Conservation (phyloP, 2,888 invertebrate genomes). For the Cerastoderma edule region DNA sequence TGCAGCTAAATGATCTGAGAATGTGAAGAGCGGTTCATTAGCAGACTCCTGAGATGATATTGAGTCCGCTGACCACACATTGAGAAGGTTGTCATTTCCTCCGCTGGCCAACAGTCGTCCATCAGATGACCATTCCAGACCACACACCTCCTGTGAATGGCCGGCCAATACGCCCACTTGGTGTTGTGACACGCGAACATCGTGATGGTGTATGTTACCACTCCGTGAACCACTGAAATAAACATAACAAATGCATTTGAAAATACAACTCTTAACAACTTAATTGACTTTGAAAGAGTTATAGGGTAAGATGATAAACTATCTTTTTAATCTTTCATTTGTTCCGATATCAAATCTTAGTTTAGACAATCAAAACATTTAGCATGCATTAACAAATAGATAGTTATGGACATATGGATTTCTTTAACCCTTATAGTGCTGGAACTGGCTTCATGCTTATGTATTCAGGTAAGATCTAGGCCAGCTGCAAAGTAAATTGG, state of each 20-base stretch:
- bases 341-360: too few species aligned
- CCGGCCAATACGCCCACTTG: constrained; percentile 89
- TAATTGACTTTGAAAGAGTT: too few species aligned
- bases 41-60: constrained; percentile 67
- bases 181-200: constrained; percentile 95
- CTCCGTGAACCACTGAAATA: constrained; percentile 90
- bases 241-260: background rate
- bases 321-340: too few species aligned
- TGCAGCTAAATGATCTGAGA: constrained; percentile 84
- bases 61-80: constrained; percentile 90
- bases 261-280: too few species aligned
- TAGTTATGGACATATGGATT: too few species aligned
- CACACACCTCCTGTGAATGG: constrained; percentile 91
- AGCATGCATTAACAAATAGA: too few species aligned
- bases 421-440: too few species aligned
- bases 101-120: constrained; percentile 97
- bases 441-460: too few species aligned
- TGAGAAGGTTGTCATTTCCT: constrained; percentile 97
- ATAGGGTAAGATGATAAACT: too few species aligned
- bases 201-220: constrained; percentile 96
- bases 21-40: constrained; percentile 86
- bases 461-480: too few species aligned
- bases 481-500: too few species aligned
- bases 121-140: constrained; percentile 97
- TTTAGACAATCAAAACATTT: too few species aligned